Conservation (phyloP, 1,140 invertebrate genomes). For the Drosophila orosa region DNA sequence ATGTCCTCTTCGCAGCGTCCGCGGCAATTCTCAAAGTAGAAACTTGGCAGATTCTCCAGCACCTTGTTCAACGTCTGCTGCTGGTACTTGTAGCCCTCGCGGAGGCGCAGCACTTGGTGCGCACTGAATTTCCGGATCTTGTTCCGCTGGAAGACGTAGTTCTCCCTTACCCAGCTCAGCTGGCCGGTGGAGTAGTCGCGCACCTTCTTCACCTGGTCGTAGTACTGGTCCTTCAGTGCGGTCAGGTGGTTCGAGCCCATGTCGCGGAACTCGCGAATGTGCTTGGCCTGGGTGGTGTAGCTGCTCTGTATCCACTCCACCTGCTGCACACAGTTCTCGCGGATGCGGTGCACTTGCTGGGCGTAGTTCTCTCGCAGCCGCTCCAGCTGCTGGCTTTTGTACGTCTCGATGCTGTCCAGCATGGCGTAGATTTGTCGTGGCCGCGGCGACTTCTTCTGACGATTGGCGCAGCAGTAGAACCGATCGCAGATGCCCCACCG, state of each 20-base stretch:
- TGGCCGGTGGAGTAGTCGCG: slow-evolving; percentile 95
- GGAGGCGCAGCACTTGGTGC: slow-evolving; percentile 93
- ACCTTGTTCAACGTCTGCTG: slow-evolving; percentile 97
- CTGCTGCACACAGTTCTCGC: slow-evolving; percentile 96
- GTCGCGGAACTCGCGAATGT: slow-evolving; percentile 94
- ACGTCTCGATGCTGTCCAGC: slow-evolving; percentile 95
- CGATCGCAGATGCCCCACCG: slow-evolving; percentile 88
- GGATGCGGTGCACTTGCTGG: slow-evolving; percentile 94
- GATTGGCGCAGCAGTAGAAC: slow-evolving; percentile 87
- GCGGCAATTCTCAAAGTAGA: slow-evolving; percentile 96
- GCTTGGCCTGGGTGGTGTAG: slow-evolving; percentile 94
- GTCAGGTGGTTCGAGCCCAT: slow-evolving; percentile 95
- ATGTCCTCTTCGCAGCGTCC: slow-evolving; percentile 91
- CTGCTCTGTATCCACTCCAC: slow-evolving; percentile 96
- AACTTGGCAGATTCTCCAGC: slow-evolving; percentile 95
- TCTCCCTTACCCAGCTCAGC: slow-evolving; percentile 96
- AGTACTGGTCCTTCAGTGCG: slow-evolving; percentile 94
- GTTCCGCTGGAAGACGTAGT: slow-evolving; percentile 97
- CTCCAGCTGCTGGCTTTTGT: slow-evolving; percentile 94
- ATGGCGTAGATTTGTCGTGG: slow-evolving; percentile 93
- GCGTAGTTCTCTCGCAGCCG: slow-evolving; percentile 95
- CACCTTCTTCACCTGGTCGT: slow-evolving; percentile 94
- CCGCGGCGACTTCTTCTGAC: slow-evolving; percentile 88
- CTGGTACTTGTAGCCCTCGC: slow-evolving; percentile 97
- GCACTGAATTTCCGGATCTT: slow-evolving; percentile 97